Evolutionary conservation across 2,888 invertebrate species (phyloP).

Genomic region (Ophion ellenae): DNA sequence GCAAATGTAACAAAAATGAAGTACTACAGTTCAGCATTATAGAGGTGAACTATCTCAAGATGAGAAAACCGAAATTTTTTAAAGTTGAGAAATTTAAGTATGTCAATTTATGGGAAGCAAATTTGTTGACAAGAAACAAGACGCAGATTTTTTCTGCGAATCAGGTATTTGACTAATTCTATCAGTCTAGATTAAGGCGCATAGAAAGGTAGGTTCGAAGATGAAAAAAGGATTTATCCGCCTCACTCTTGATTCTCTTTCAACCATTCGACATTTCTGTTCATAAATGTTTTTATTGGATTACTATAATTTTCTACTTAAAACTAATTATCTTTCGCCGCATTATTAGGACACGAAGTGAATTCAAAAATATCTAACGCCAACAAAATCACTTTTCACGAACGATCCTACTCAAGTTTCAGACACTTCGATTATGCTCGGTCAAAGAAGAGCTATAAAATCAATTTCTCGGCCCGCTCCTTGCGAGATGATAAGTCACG

Average conservation of each 20-base stretch:
- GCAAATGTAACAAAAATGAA: too few relatives aligned
- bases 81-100: too few relatives aligned
- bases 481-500: not conserved
- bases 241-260: not conserved
- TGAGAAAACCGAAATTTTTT: too few relatives aligned
- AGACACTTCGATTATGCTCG: not conserved
- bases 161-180: too few relatives aligned
- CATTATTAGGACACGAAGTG: slow-evolving; percentile 18
- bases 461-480: not conserved
- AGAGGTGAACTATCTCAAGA: too few relatives aligned
- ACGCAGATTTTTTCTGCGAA: too few relatives aligned
- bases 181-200: too few relatives aligned
- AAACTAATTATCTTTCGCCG: slow-evolving; percentile 5
- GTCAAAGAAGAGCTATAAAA: not conserved
- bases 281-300: not conserved
- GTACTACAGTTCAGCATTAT: too few relatives aligned
- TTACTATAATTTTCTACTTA: not conserved
- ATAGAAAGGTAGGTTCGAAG: too few relatives aligned
- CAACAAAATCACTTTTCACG: not conserved
- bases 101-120: too few relatives aligned
- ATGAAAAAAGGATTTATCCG: not conserved
- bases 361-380: not conserved
- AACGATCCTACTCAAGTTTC: not conserved
- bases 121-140: too few relatives aligned
- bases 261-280: not conserved